A percentile compares a stretch with the other conserved stretches of the same genome.
Conservation (phyloP, 2,797 vertebrate genomes). For the Distichodus sexfasciatus region DNA sequence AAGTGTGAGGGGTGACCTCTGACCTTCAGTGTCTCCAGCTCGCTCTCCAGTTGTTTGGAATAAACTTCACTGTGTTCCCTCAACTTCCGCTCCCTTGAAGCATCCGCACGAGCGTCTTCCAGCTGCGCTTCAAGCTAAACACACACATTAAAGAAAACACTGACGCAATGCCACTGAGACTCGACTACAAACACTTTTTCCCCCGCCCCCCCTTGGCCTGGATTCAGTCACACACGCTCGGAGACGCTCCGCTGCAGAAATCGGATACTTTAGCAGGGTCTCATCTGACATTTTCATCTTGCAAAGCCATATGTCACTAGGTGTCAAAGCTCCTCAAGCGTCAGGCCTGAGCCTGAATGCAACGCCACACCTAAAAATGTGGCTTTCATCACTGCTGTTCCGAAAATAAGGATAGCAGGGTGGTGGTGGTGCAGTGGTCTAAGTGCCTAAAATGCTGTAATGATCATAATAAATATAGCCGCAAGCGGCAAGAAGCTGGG, state of each 20-base stretch:
- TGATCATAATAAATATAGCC: too few relatives aligned
- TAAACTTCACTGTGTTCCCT: constrained; percentile 90
- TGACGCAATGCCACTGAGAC: not conserved
- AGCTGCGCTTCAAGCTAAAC: constrained; percentile 88
- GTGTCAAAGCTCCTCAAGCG: not conserved
- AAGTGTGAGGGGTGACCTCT: constrained; percentile 42
- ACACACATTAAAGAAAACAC: constrained; percentile 31
- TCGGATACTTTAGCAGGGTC: not conserved
- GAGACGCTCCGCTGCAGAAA: not conserved
- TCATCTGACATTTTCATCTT: constrained; percentile 14
- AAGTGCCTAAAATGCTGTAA: too few relatives aligned
- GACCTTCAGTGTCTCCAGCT: constrained; percentile 91
- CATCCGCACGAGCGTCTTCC: constrained; percentile 84
- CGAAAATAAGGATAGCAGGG: not conserved
- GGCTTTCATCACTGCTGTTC: not conserved
- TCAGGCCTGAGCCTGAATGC: not conserved
- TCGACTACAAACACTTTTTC: not conserved
- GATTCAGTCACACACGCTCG: not conserved
- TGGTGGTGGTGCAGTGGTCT: too few relatives aligned
- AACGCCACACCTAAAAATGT: not conserved
- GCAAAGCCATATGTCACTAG: not conserved
- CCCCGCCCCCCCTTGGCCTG: not conserved
- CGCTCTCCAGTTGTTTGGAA: constrained; percentile 88
- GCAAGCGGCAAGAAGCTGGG: too few relatives aligned
- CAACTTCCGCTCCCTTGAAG: constrained; percentile 90